A percentile compares a stretch with the other conserved stretches of the same genome.
Evolutionary conservation across 2,797 vertebrate species (phyloP).

Genomic region (Oreortyx pictus): DNA sequence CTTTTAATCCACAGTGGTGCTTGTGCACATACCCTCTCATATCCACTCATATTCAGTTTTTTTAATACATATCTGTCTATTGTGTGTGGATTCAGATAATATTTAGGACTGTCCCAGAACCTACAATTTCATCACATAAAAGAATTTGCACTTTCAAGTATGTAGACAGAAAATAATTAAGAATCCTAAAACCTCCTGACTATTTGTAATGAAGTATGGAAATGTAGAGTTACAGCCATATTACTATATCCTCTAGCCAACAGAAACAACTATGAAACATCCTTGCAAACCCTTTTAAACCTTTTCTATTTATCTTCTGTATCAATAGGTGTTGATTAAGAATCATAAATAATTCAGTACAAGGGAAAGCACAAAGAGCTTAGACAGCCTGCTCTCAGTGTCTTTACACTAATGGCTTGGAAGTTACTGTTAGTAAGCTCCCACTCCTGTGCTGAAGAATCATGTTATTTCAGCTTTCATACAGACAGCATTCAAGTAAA

Average conservation of each 20-base stretch:
- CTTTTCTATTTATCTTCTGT: neutral
- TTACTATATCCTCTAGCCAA: neutral
- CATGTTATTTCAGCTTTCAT: constrained; percentile 32
- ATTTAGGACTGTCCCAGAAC: neutral
- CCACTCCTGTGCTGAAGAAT: neutral
- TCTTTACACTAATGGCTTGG: neutral
- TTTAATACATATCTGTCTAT: neutral
- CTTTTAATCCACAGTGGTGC: neutral
- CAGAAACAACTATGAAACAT: neutral
- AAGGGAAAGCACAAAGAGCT: neutral
- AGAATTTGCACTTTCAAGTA: neutral
- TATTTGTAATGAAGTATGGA: neutral
- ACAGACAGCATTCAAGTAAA: constrained; percentile 1
- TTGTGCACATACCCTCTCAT: neutral
- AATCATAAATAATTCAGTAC: neutral
- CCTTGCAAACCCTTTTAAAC: neutral
- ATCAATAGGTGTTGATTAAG: neutral
- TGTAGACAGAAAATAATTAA: neutral
- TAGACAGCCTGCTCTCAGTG: neutral
- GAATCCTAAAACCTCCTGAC: neutral
- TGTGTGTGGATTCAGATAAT: neutral
- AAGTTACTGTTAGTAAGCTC: neutral
- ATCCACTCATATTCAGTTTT: neutral
- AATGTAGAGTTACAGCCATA: neutral
- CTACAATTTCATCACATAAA: neutral